Evolutionary conservation across 1,140 invertebrate genomes (phyloP).

Genomic region (Pachypeltis micranthus): DNA sequence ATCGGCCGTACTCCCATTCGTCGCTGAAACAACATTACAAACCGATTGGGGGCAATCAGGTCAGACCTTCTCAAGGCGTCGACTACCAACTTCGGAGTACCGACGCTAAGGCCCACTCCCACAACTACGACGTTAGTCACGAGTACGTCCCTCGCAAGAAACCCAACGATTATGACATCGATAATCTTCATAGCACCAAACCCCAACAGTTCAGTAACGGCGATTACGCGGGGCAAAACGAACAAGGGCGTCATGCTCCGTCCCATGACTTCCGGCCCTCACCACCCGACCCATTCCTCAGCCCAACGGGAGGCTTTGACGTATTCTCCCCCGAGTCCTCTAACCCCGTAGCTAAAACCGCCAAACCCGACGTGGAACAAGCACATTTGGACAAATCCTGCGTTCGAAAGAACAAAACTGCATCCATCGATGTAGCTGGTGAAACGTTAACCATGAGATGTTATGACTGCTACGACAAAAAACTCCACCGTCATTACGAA

Average conservation of each 20-base stretch:
- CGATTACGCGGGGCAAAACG: background rate
- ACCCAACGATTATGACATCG: background rate
- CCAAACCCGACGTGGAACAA: background rate
- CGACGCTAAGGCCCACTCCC: background rate
- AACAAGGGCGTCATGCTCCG: background rate
- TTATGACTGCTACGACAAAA: constrained; percentile 40
- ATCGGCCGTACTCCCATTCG: constrained; percentile 5
- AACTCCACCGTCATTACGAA: constrained; percentile 36
- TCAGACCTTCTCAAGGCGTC: background rate
- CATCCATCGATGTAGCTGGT: background rate
- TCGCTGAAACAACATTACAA: constrained; percentile 5
- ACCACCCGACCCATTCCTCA: background rate
- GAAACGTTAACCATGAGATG: constrained; percentile 33
- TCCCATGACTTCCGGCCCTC: background rate
- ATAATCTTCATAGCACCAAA: background rate
- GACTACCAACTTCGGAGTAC: background rate
- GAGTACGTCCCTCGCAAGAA: background rate
- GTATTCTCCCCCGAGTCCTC: background rate
- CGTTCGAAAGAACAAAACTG: background rate
- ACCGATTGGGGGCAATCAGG: background rate
- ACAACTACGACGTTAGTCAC: constrained; percentile 3
- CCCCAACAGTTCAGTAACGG: background rate
- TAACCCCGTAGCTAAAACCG: background rate
- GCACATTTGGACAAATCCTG: background rate
- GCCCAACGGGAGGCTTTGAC: background rate